These are phyloP conservation scores for Plecotus auritus DNA, from an alignment of 2,113 vertebrate species.

Conservation along the genomic window DNA sequence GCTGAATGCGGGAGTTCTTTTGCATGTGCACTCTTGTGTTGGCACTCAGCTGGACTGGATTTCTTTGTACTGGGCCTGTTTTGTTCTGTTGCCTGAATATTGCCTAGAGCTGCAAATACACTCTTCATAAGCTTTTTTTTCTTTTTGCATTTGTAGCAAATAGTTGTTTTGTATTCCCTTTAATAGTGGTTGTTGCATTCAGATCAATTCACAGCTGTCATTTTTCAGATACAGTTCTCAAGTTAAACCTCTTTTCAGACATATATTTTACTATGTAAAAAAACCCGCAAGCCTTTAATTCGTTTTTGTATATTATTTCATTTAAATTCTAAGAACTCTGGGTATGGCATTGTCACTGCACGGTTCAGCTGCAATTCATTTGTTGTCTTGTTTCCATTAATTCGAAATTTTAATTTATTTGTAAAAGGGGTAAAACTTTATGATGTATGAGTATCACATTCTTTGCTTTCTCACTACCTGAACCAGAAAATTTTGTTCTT, in stretches of 20 bases:
- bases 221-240: conserved; percentile 41
- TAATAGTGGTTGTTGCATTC: conserved; percentile 1
- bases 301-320: background rate
- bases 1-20: background rate
- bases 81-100: conserved; percentile 13
- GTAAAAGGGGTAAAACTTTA: background rate
- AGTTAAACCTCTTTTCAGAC: background rate
- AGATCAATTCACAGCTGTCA: conserved; percentile 27
- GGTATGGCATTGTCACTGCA: background rate
- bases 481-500: background rate
- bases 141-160: background rate
- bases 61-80: background rate
- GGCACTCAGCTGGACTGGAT: background rate
- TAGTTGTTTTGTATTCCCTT: conserved; percentile 33
- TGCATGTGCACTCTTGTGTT: background rate
- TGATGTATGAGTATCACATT: background rate
- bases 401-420: background rate
- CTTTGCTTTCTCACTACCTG: background rate
- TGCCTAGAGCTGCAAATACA: conserved; percentile 3
- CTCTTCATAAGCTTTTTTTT: background rate
- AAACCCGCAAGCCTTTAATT: background rate
- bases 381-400: conserved; percentile 22
- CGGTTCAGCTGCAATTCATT: background rate
- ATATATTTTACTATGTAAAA: background rate
- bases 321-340: background rate